These are phyloP conservation scores for Phaonia tiefii DNA, from an alignment of 2,888 invertebrate genomes.

Conservation along the genomic window DNA sequence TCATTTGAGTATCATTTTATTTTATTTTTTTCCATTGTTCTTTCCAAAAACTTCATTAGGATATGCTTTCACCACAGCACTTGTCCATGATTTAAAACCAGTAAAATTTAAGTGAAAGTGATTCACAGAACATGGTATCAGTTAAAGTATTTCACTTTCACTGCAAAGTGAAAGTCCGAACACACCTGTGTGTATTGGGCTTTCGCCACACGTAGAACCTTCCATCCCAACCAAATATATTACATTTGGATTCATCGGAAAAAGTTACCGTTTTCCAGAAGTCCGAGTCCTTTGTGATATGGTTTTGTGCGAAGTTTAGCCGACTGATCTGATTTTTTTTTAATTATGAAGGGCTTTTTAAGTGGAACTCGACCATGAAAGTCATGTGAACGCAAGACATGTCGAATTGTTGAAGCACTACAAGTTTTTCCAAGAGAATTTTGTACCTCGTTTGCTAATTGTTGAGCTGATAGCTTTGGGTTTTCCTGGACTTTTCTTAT, in stretches of 20 bases:
- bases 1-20: too few relatives aligned
- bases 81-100: too few relatives aligned
- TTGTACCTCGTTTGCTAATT: slow-evolving; percentile 49
- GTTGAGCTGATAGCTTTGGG: slow-evolving; percentile 58
- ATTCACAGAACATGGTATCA: too few relatives aligned
- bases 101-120: too few relatives aligned
- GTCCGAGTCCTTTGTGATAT: slow-evolving; percentile 2
- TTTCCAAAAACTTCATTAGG: too few relatives aligned
- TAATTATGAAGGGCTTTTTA: slow-evolving; percentile 35
- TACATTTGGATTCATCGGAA: slow-evolving; percentile 45
- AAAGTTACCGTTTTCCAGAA: slow-evolving; percentile 56
- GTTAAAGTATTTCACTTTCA: too few relatives aligned
- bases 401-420: slow-evolving; percentile 50
- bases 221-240: slow-evolving; percentile 39
- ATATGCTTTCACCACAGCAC: too few relatives aligned
- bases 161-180: too few relatives aligned
- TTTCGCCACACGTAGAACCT: slow-evolving; percentile 42
- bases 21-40: too few relatives aligned
- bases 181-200: slow-evolving; percentile 38
- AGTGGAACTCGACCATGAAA: slow-evolving; percentile 52
- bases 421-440: slow-evolving; percentile 43
- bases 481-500: slow-evolving; percentile 61
- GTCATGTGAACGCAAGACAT: slow-evolving; percentile 36
- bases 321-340: slow-evolving; percentile 31
- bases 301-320: slow-evolving; percentile 37